These are phyloP conservation scores for Apogon hyalosoma DNA, from an alignment of 2,797 vertebrate genomes.

Conservation along the genomic window DNA sequence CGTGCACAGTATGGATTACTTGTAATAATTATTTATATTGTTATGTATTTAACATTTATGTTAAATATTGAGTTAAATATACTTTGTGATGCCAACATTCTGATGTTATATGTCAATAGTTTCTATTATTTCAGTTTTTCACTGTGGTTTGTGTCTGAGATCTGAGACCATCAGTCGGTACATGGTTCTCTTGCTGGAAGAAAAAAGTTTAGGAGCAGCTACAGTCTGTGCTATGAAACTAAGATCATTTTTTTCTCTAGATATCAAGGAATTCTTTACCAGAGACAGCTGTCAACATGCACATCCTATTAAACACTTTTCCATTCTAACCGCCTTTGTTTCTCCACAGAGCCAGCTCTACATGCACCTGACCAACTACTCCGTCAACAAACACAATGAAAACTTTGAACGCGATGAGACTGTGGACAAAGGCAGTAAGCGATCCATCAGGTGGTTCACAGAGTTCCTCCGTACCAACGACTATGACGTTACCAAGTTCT, in stretches of 20 bases:
- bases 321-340: not conserved
- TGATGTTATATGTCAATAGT: too few species aligned
- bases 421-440: constrained; percentile 96
- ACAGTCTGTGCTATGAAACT: not conserved
- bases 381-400: constrained; percentile 98
- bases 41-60: too few species aligned
- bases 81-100: too few species aligned
- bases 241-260: too few species aligned
- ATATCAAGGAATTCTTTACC: not conserved
- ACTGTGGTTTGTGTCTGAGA: too few species aligned
- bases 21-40: too few species aligned
- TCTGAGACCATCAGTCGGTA: too few species aligned
- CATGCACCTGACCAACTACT: constrained; percentile 99
- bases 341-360: constrained; percentile 91
- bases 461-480: constrained; percentile 95
- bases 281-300: not conserved
- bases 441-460: constrained; percentile 97
- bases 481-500: constrained; percentile 96
- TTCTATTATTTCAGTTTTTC: too few species aligned
- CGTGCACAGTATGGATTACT: too few species aligned
- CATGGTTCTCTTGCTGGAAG: too few species aligned
- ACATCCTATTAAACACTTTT: not conserved
- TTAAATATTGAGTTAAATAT: too few species aligned
- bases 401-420: constrained; percentile 95
- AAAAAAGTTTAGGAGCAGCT: too few species aligned